phyloP scores from a whole-genome alignment of 2,888 invertebrate genomes.

The Macropis europaea region DNA sequence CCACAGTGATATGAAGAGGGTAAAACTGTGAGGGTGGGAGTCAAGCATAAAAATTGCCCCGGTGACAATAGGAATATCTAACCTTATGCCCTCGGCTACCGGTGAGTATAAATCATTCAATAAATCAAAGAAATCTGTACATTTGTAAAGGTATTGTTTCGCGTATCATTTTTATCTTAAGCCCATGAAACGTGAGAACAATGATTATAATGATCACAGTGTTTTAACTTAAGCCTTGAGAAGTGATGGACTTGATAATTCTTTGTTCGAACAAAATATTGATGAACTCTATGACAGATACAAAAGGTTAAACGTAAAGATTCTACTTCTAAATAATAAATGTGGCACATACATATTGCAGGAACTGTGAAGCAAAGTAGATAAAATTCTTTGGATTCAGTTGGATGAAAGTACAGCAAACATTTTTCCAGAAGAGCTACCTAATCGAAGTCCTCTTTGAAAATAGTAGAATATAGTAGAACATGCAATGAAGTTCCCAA shows the following conservation, averaged over 20 bases:
- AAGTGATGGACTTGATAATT: conserved; percentile 20
- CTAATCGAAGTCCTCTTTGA: conserved; percentile 48
- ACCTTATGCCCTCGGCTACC: conserved; percentile 76
- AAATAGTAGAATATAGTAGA: conserved; percentile 60
- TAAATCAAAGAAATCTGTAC: not conserved
- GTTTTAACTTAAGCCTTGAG: conserved; percentile 20
- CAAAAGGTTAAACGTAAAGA: conserved; percentile 24
- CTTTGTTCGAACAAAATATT: conserved; percentile 8
- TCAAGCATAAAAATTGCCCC: conserved; percentile 55
- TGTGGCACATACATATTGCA: conserved; percentile 60
- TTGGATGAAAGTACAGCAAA: conserved; percentile 45
- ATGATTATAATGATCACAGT: not conserved
- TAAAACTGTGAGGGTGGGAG: conserved; percentile 60
- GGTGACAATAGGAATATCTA: conserved; percentile 61
- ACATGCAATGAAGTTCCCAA: conserved; percentile 59
- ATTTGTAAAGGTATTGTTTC: not conserved
- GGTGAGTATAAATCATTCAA: conserved; percentile 56
- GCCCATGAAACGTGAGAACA: not conserved
- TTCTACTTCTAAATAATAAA: conserved; percentile 38
- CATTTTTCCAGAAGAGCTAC: conserved; percentile 36
- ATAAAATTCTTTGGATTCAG: conserved; percentile 46
- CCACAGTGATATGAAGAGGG: conserved; percentile 71
- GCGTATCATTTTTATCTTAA: not conserved
- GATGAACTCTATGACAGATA: conserved; percentile 25
- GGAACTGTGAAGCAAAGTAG: conserved; percentile 55